phyloP scores from a whole-genome alignment of 35 echinoderm and acorn worm genomes.

The Chiridota heheva region DNA sequence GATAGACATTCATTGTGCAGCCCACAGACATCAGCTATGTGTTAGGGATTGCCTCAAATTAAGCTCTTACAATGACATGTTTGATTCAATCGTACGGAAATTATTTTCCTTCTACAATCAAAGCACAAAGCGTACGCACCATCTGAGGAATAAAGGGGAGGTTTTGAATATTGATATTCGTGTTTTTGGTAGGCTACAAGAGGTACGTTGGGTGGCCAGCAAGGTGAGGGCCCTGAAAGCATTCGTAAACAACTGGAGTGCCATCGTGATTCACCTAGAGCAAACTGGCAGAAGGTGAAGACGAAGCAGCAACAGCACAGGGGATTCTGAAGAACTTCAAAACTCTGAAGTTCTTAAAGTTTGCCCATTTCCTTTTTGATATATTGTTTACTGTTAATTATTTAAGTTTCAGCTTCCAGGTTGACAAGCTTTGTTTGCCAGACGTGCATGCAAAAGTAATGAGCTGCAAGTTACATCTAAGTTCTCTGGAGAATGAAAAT shows the following conservation, averaged over 20 bases:
- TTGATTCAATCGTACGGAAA: slow-evolving; percentile 1
- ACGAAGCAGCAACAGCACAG: neutral
- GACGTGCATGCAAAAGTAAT: too few species aligned
- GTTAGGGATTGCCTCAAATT: neutral
- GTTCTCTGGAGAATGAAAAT: too few species aligned
- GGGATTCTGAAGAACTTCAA: slow-evolving; percentile 13
- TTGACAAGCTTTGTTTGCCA: too few species aligned
- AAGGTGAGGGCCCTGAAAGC: slow-evolving; percentile 9
- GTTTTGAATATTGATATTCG: neutral
- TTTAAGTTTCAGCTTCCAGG: slow-evolving; percentile 1
- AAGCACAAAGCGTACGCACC: slow-evolving; percentile 13
- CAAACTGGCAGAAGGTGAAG: slow-evolving; percentile 1
- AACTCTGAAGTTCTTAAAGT: neutral
- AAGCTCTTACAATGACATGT: slow-evolving; percentile 1
- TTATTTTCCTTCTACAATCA: slow-evolving; percentile 31
- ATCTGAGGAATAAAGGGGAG: neutral
- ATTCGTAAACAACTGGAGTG: slow-evolving; percentile 5
- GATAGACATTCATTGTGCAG: slow-evolving; percentile 10
- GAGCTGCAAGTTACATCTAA: too few species aligned
- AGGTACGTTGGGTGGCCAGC: slow-evolving; percentile 20
- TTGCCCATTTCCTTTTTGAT: neutral
- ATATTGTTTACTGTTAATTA: slow-evolving; percentile 9
- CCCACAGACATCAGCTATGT: neutral
- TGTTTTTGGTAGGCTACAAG: slow-evolving; percentile 9
- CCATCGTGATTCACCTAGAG: neutral